A percentile compares a stretch with the other conserved stretches of the same genome.
Evolutionary conservation across 2,797 vertebrate species (phyloP).

Genomic region (Leuciscus waleckii): DNA sequence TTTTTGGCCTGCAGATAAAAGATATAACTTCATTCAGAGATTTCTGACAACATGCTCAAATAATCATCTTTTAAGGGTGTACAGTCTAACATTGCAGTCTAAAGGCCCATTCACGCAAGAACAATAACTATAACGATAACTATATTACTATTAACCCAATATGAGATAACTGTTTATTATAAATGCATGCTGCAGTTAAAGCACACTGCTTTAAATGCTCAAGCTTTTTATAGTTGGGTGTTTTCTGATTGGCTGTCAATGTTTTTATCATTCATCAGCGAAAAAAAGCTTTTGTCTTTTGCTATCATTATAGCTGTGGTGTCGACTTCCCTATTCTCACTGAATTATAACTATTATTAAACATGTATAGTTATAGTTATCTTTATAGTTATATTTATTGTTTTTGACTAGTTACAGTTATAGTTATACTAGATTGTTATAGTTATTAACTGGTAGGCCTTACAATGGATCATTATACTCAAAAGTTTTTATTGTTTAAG

Average conservation of each 20-base stretch:
- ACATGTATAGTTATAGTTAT: not conserved
- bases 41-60: not conserved
- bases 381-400: not conserved
- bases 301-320: not conserved
- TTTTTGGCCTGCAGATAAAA: constrained; percentile 80
- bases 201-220: not conserved
- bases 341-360: not conserved
- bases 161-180: not conserved
- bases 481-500: not conserved
- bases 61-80: not conserved
- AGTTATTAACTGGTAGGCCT: not conserved
- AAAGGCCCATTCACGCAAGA: not conserved
- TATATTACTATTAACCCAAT: not conserved
- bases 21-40: not conserved
- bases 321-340: not conserved
- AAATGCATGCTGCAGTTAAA: not conserved
- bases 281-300: not conserved
- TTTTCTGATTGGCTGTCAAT: not conserved
- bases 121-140: not conserved
- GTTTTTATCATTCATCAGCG: not conserved
- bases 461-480: not conserved
- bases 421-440: not conserved
- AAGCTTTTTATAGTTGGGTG: not conserved
- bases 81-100: not conserved
- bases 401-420: not conserved